Evolutionary conservation across 2,888 invertebrate genomes (phyloP), one percentile per base, ranked within the genome.

Genomic region (Cheilosia soror): DNA sequence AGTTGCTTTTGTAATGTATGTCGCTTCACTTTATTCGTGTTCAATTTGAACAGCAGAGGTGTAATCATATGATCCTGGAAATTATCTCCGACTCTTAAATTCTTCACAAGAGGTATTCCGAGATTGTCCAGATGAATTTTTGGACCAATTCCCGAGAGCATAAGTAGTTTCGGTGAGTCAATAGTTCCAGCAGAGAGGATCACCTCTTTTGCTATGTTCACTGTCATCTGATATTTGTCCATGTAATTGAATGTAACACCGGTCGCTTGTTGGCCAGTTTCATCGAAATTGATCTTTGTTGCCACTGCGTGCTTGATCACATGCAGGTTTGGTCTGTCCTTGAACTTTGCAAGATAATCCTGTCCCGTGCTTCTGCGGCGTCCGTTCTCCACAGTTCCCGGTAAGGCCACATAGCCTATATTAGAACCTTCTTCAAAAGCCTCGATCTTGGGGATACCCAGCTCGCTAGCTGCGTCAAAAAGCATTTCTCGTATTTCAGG

Each of bases 1-100:
- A 91, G 63, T 0, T 86, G 29, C 0, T 89, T 87, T 90, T 90
- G 87, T 89, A 92, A 27, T 89, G 89, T 84, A 0, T 84, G 29
- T 0, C 86, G 25, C 27, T 69, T 29, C 0, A 88, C 86, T 2
- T 25, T 83, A 37, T 87, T 79, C 15, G 87, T 87, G 1, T 94
- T 93, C 87, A 94, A 91, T 27, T 90, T 87, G 13, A 91, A 51
- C 25, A 90, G 88, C 0, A 92, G 4, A 2, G 90, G 89, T 2
- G 95, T 93, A 0, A 95, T 94, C 27, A 96, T 94, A 90, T 97
- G 97, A 89, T 97, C 97, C 91, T 97, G 96, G 1, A 97, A 93
- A 89, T 97, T 96, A 87, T 95, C 93, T 0, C 96, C 96, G 0
- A 97, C 95, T 0, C 88, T 88, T 6, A 92, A 55, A 11, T 90